Base-by-base conservation (phyloP, 2,888 invertebrate genomes). In the Macrophya annulata region DNA sequence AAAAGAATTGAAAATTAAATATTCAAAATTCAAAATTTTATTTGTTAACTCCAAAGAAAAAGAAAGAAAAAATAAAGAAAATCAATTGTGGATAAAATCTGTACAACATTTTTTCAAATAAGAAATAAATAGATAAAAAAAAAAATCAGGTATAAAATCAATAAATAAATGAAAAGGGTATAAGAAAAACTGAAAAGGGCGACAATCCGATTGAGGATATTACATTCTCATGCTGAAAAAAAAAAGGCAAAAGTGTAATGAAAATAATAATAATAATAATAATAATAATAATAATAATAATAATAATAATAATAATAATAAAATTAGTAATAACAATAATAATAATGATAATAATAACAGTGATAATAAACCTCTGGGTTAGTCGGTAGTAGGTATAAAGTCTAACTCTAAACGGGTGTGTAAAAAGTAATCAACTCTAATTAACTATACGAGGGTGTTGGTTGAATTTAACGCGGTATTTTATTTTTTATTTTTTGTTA, bases 361-460 rank as follows among this genome's bases (percentile, higher is more conserved):
- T 25, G 5, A 62, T 25, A 37, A 68, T 68, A 17, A 68, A 68
- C 68, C 17, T 68, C 37, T 68, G 68, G 68, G 15, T 17, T 37
- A 37, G 68, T 37, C 12, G 17, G 6, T 31, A 10, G 31, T 31
- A 15, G 68, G 12, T 31, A 12, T 68, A 68, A 68, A 68, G 68
- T 68, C 68, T 17, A 25, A 17, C 68, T 31, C 8, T 37, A 68
- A 68, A 68, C 37, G 68, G 43, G 43, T 40, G 17, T 40, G 74
- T 74, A 43, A 74, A 74, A 74, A 12, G 74, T 74, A 74, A 74
- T 74, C 12, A 74, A 74, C 12, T 74, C 45, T 45, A 74, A 74
- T 74, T 74, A 43, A 45, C 74, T 68, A 48, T 48, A 48, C 10
- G 21, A 0, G 9, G 21, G 43, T 21, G 31, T 31, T 31, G 71